phyloP scores from a whole-genome alignment of 2,888 invertebrate species.

The Tenthredo scrophulariae region DNA sequence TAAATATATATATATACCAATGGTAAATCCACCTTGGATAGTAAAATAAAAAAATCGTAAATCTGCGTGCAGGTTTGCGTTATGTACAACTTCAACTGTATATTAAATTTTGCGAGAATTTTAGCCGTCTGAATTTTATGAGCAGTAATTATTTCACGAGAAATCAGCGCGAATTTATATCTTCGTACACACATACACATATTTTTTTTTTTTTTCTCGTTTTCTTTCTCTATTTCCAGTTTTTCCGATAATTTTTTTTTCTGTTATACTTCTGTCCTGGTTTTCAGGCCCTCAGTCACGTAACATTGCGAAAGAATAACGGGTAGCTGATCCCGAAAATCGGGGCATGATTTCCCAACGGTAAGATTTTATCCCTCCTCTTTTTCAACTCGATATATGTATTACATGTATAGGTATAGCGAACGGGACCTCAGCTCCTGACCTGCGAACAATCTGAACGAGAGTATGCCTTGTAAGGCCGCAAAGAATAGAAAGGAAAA shows the following conservation, averaged over 20 bases:
- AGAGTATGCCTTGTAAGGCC: not conserved
- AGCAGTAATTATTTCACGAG: not conserved
- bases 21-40: not conserved
- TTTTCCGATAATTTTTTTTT: not conserved
- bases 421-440: not conserved
- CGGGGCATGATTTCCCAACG: conserved; percentile 47
- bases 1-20: not conserved
- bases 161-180: not conserved
- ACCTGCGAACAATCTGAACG: not conserved
- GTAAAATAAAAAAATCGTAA: not conserved
- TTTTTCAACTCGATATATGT: not conserved
- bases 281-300: not conserved
- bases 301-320: conserved; percentile 19
- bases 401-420: not conserved
- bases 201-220: not conserved
- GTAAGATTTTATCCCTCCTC: not conserved
- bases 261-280: not conserved
- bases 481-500: not conserved
- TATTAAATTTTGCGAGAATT: not conserved
- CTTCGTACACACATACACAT: not conserved
- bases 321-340: conserved; percentile 46
- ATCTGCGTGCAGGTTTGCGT: not conserved
- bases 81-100: not conserved
- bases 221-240: not conserved
- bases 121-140: not conserved